A percentile compares a stretch with the other conserved stretches of the same genome.
Conservation (phyloP, 2,888 invertebrate genomes). For the Tethea ocularis region DNA sequence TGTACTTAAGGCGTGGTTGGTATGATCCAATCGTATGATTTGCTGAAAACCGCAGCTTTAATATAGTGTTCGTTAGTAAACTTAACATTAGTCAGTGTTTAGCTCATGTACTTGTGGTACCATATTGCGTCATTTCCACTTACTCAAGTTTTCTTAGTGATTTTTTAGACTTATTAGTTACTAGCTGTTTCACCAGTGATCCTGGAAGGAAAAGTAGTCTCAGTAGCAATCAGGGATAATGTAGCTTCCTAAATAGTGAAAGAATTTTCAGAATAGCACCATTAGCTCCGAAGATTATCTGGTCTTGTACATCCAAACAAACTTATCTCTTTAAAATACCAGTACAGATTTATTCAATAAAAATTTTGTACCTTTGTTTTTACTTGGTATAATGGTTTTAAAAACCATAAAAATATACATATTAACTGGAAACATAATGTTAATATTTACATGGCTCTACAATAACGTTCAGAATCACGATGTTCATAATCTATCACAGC, state of each 20-base stretch:
- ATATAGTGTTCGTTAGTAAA: slow-evolving; percentile 33
- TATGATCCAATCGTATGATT: slow-evolving; percentile 55
- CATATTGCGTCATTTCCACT: slow-evolving; percentile 36
- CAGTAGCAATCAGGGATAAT: too few species aligned
- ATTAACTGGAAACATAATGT: not conserved
- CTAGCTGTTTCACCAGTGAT: too few species aligned
- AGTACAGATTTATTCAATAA: not conserved
- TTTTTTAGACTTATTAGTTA: not conserved
- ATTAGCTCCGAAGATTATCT: too few species aligned
- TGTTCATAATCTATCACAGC: slow-evolving; percentile 13
- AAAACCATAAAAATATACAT: not conserved
- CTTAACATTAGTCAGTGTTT: slow-evolving; percentile 45
- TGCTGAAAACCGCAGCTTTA: slow-evolving; percentile 51
- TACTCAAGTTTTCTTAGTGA: slow-evolving; percentile 13
- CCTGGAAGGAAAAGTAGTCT: too few species aligned
- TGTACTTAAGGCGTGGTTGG: slow-evolving; percentile 43
- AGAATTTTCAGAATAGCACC: too few species aligned
- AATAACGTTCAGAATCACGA: slow-evolving; percentile 11
- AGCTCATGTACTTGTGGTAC: slow-evolving; percentile 19
- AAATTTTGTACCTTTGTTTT: not conserved
- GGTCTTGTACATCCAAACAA: too few species aligned
- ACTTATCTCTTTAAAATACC: too few species aligned
- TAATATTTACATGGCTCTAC: slow-evolving; percentile 16
- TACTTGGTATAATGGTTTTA: not conserved
- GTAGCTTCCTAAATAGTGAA: too few species aligned